Evolutionary conservation across 2,888 invertebrate species (phyloP).

Genomic region (Hyposoter didymator): DNA sequence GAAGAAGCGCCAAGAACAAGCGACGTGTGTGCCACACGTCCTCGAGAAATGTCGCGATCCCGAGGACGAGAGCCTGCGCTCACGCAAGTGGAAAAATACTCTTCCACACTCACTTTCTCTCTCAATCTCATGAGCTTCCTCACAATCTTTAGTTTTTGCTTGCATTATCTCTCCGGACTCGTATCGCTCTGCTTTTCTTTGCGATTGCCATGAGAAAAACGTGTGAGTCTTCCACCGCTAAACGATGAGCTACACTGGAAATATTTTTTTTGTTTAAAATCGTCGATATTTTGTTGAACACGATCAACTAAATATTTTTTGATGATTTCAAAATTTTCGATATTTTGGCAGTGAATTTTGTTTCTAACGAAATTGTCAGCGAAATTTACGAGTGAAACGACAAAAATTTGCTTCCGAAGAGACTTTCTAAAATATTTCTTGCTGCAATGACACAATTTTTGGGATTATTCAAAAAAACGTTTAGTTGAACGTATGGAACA

Average conservation of each 20-base stretch:
- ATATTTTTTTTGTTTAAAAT: too few relatives aligned
- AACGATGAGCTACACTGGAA: background rate
- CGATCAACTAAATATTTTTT: too few relatives aligned
- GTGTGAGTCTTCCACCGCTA: conserved; percentile 39
- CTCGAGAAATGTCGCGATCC: conserved; percentile 44
- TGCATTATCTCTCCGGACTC: conserved; percentile 27
- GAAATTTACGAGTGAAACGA: too few relatives aligned
- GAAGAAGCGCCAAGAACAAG: conserved; percentile 33
- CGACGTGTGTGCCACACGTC: conserved; percentile 58
- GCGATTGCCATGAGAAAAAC: conserved; percentile 52
- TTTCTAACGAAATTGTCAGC: too few relatives aligned
- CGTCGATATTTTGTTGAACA: too few relatives aligned
- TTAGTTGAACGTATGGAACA: too few relatives aligned
- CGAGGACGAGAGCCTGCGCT: conserved; percentile 39
- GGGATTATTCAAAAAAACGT: too few relatives aligned
- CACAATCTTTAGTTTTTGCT: background rate
- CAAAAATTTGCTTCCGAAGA: too few relatives aligned
- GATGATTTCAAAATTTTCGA: too few relatives aligned
- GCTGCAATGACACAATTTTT: too few relatives aligned
- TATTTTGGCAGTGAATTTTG: too few relatives aligned
- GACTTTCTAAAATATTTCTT: too few relatives aligned
- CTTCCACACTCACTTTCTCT: conserved; percentile 27
- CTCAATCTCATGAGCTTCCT: conserved; percentile 2
- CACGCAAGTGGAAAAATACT: conserved; percentile 64
- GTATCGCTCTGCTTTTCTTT: conserved; percentile 14